Percentiles rank a stretch among this genome's conserved stretches.
phyloP scores from a whole-genome alignment of 2,888 invertebrate species.

The Geophilus truncorum region DNA sequence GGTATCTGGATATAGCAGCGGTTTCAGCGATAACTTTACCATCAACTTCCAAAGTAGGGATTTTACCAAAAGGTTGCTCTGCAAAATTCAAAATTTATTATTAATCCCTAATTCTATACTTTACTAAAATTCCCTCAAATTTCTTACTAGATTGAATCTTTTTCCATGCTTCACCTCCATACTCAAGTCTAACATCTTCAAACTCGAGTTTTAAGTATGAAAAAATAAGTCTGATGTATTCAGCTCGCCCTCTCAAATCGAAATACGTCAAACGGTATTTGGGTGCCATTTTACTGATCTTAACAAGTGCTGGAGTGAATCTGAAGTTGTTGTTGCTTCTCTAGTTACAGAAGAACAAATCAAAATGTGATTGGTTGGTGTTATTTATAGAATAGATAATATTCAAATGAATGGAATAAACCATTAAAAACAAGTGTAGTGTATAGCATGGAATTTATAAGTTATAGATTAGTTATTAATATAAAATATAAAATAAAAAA shows the following conservation, averaged over 20 bases:
- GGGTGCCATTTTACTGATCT: background rate
- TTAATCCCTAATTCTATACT: no score
- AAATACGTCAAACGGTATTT: slow-evolving; percentile 22
- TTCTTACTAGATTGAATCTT: slow-evolving; percentile 29
- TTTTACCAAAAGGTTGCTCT: slow-evolving; percentile 57
- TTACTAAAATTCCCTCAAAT: background rate
- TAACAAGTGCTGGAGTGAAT: no score
- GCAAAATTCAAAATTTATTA: slow-evolving; percentile 29
- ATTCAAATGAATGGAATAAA: no score
- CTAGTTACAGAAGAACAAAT: no score
- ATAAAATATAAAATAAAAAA: no score
- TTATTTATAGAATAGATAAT: no score
- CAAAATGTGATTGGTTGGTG: no score
- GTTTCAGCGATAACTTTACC: slow-evolving; percentile 56
- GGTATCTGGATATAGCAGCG: slow-evolving; percentile 56
- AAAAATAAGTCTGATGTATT: slow-evolving; percentile 29
- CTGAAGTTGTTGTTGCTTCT: no score
- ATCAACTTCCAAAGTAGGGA: slow-evolving; percentile 58
- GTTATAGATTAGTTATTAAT: no score
- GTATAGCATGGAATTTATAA: no score
- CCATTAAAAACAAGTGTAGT: no score
- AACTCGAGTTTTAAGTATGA: slow-evolving; percentile 31
- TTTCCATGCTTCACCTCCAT: slow-evolving; percentile 34
- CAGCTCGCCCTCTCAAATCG: background rate
- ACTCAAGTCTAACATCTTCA: slow-evolving; percentile 29